Percentiles rank a stretch among this genome's conserved stretches.
These are phyloP conservation scores for Gnathochromis pfefferi DNA, from an alignment of 2,113 vertebrate species.

Conservation along the genomic window DNA sequence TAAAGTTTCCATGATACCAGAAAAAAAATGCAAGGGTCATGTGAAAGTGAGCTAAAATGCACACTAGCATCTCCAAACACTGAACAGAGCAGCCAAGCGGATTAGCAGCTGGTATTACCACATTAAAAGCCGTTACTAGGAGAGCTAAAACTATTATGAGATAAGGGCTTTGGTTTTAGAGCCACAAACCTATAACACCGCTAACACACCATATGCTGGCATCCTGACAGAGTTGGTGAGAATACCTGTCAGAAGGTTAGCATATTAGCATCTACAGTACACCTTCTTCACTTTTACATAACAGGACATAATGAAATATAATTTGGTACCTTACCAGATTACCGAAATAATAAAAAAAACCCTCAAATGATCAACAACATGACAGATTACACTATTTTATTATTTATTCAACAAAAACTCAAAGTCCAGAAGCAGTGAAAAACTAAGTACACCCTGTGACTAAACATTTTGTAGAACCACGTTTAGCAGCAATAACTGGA, in stretches of 20 bases:
- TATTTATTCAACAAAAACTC: not conserved
- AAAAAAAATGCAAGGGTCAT: not conserved
- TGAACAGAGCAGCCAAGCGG: not conserved
- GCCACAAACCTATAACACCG: not conserved
- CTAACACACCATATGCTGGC: not conserved
- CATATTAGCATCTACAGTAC: not conserved
- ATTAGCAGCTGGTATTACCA: not conserved
- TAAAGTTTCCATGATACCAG: not conserved
- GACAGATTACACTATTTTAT: not conserved
- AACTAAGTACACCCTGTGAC: not conserved
- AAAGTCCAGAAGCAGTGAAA: not conserved
- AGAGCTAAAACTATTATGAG: not conserved
- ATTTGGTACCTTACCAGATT: not conserved
- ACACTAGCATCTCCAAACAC: not conserved
- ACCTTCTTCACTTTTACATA: not conserved
- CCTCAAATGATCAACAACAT: fast-evolving
- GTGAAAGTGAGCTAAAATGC: not conserved
- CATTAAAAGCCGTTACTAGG: not conserved
- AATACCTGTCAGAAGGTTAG: not conserved
- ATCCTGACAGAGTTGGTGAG: not conserved
- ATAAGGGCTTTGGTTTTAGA: not conserved
- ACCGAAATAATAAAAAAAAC: fast-evolving
- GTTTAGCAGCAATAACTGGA: not conserved
- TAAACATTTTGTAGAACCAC: not conserved
- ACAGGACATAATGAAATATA: not conserved